A percentile compares a stretch with the other conserved stretches of the same genome.
phyloP scores from a whole-genome alignment of 53 echinoderm and acorn worm genomes.

The Crossaster papposus region DNA sequence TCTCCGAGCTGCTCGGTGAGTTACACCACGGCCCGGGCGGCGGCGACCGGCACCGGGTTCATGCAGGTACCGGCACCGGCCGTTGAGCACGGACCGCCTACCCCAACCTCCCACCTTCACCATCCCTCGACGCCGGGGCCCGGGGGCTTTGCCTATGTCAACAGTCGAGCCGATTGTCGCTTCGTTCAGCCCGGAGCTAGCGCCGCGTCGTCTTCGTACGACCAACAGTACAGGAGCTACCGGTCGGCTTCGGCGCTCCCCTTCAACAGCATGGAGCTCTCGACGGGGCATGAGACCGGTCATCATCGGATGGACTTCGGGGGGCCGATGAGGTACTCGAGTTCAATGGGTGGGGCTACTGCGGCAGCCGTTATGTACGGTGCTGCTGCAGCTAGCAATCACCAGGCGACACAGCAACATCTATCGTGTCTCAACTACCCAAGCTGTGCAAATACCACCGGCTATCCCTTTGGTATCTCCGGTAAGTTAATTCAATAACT shows the following conservation, averaged over 20 bases:
- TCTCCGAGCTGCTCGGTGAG: not conserved
- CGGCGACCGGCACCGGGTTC: slow-evolving; percentile 34
- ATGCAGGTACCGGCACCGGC: slow-evolving; percentile 35
- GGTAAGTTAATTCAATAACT: slow-evolving; percentile 29
- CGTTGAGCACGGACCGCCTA: slow-evolving; percentile 18
- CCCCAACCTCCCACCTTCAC: slow-evolving; percentile 40
- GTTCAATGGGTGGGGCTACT: slow-evolving; percentile 38
- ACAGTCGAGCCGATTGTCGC: slow-evolving; percentile 57
- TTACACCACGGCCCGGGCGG: not conserved
- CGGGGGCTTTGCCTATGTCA: slow-evolving; percentile 38
- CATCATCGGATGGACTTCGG: slow-evolving; percentile 60
- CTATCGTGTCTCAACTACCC: slow-evolving; percentile 65
- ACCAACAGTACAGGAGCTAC: slow-evolving; percentile 20
- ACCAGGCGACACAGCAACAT: slow-evolving; percentile 54
- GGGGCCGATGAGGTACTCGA: slow-evolving; percentile 45
- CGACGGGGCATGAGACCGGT: slow-evolving; percentile 32
- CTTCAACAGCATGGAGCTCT: slow-evolving; percentile 58
- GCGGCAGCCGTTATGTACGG: slow-evolving; percentile 54
- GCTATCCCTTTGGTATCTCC: slow-evolving; percentile 61
- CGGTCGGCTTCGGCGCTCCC: slow-evolving; percentile 27
- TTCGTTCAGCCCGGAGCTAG: slow-evolving; percentile 56
- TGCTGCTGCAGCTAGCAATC: slow-evolving; percentile 46
- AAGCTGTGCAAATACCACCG: slow-evolving; percentile 55
- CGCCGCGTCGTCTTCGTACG: slow-evolving; percentile 17
- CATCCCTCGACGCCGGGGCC: slow-evolving; percentile 32